phyloP scores from a whole-genome alignment of 2,797 vertebrate genomes.

The Cuniculus paca region DNA sequence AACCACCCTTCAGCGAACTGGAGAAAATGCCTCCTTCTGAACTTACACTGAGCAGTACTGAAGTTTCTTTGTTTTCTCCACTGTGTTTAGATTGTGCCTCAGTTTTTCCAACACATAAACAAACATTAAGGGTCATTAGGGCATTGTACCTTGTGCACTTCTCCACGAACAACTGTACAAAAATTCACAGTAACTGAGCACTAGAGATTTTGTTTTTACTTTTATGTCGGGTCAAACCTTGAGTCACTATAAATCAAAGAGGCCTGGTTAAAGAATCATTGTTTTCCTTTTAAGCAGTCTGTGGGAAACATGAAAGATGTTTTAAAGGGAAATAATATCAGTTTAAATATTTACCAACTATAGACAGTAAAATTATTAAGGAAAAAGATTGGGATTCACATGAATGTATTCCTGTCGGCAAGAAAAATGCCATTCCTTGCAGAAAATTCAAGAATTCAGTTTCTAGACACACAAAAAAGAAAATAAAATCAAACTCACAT shows the following conservation, averaged over 20 bases:
- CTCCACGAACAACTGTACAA: not conserved
- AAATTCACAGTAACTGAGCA: not conserved
- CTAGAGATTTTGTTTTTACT: not conserved
- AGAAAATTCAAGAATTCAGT: slow-evolving; percentile 30
- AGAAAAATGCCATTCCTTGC: not conserved
- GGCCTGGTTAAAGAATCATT: not conserved
- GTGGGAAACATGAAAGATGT: not conserved
- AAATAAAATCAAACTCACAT: slow-evolving; percentile 12
- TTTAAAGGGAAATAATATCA: slow-evolving; percentile 40
- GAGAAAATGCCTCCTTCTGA: not conserved
- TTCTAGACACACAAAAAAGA: not conserved
- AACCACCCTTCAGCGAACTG: not conserved
- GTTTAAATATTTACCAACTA: not conserved
- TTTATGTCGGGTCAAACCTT: slow-evolving; percentile 1
- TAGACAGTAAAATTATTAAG: not conserved
- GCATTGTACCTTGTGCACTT: not conserved
- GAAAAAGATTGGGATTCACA: not conserved
- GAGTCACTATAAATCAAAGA: slow-evolving; percentile 13
- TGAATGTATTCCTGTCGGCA: not conserved
- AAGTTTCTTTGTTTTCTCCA: not conserved
- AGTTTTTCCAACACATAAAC: slow-evolving; percentile 4
- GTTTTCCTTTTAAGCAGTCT: not conserved
- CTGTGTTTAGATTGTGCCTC: not conserved
- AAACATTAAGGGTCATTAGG: not conserved
- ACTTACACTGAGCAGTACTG: not conserved